Evolutionary conservation across 2,797 vertebrate species (phyloP).

Genomic region (Enteromius unitaeniatus): DNA sequence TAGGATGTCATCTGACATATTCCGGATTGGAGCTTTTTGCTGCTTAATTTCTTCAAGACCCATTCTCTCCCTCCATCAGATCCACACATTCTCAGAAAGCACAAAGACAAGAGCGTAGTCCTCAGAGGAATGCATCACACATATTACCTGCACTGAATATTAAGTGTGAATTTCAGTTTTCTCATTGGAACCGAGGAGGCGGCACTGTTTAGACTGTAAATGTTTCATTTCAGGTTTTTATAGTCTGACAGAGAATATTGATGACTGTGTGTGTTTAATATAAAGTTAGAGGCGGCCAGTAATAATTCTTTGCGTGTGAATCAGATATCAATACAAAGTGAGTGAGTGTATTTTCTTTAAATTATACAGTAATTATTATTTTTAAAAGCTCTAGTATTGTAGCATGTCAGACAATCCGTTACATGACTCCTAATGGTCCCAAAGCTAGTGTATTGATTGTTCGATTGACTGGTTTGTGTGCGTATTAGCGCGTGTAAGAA

Average conservation of each 20-base stretch:
- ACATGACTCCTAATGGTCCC: slow-evolving; percentile 17
- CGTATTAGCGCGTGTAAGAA: neutral
- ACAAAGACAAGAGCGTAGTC: slow-evolving; percentile 3
- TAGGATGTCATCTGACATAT: neutral
- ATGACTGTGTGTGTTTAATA: slow-evolving; percentile 12
- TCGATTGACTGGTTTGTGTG: slow-evolving; percentile 6
- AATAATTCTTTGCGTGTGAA: neutral
- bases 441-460: slow-evolving; percentile 14
- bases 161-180: slow-evolving; percentile 35
- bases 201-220: slow-evolving; percentile 32
- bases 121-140: slow-evolving; percentile 36
- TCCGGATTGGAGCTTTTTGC: slow-evolving; percentile 1
- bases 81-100: neutral
- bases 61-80: slow-evolving; percentile 17
- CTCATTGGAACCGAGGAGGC: slow-evolving; percentile 6
- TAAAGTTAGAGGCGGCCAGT: neutral
- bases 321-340: neutral
- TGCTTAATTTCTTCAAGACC: slow-evolving; percentile 42
- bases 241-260: slow-evolving; percentile 9
- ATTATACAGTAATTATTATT: neutral
- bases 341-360: slow-evolving; percentile 3
- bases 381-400: neutral
- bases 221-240: slow-evolving; percentile 33
- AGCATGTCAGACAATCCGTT: neutral
- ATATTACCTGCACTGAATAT: slow-evolving; percentile 41